These are phyloP conservation scores for Epinotia ramella DNA, from an alignment of 2,888 invertebrate species.

Conservation along the genomic window DNA sequence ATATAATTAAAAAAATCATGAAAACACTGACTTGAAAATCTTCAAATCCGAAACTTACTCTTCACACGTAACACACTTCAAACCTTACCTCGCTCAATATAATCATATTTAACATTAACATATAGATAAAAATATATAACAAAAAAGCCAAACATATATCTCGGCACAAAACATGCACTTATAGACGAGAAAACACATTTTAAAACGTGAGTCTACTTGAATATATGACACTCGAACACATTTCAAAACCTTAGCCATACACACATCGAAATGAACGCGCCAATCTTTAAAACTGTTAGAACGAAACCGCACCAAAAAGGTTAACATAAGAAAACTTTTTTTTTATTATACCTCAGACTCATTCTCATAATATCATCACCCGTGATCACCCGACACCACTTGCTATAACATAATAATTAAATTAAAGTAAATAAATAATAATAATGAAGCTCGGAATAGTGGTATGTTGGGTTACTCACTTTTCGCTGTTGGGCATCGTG, in stretches of 20 bases:
- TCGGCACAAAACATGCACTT: conserved; percentile 49
- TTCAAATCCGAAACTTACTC: conserved; percentile 22
- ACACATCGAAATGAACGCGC: conserved; percentile 50
- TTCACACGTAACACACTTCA: conserved; percentile 36
- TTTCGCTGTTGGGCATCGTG: conserved; percentile 77
- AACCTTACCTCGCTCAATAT: conserved; percentile 37
- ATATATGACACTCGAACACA: conserved; percentile 51
- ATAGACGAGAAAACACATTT: conserved; percentile 42
- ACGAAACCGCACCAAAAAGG: conserved; percentile 53
- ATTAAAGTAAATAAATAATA: conserved; percentile 45
- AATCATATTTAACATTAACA: conserved; percentile 8
- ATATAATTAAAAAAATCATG: conserved; percentile 19
- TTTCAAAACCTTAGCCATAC: conserved; percentile 48
- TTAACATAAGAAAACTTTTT: conserved; percentile 47
- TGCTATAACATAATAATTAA: conserved; percentile 71
- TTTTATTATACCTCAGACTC: conserved; percentile 87
- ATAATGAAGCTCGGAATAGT: conserved; percentile 45
- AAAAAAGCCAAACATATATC: conserved; percentile 49
- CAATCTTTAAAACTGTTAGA: conserved; percentile 42
- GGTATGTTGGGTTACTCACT: conserved; percentile 65
- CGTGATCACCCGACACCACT: conserved; percentile 86
- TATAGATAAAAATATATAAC: conserved; percentile 29
- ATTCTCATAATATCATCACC: conserved; percentile 92
- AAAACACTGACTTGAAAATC: conserved; percentile 14
- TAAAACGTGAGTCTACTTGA: conserved; percentile 52